These are phyloP conservation scores for Solenopsis invicta DNA, from an alignment of 1,140 invertebrate genomes.

Conservation along the genomic window DNA sequence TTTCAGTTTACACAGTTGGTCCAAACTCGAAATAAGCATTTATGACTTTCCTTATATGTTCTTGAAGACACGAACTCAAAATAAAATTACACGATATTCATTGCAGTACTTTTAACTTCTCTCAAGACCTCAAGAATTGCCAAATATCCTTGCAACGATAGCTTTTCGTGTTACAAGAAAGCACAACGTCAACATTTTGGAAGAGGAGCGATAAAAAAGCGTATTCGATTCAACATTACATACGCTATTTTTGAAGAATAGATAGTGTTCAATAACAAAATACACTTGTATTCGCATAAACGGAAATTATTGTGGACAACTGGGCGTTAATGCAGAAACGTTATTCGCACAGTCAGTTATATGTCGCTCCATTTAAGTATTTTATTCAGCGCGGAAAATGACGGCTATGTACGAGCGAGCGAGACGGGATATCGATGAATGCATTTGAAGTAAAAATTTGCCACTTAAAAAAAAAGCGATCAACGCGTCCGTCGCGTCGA, in stretches of 20 bases:
- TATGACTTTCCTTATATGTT: neutral
- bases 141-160: neutral
- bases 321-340: neutral
- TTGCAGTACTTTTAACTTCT: neutral
- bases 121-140: neutral
- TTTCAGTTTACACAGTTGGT: neutral
- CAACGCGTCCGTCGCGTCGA: conserved; percentile 45
- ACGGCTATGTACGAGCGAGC: neutral
- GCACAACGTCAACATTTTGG: neutral
- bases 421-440: conserved; percentile 31
- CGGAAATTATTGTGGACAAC: conserved; percentile 14
- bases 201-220: neutral
- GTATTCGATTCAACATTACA: neutral
- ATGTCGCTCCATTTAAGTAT: conserved; percentile 32
- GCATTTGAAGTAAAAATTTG: conserved; percentile 36
- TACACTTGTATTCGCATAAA: neutral
- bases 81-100: neutral
- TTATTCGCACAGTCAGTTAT: conserved; percentile 14
- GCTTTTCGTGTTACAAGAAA: neutral
- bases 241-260: neutral
- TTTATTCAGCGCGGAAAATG: conserved; percentile 17
- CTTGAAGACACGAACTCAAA: neutral
- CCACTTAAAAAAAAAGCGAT: conserved; percentile 47
- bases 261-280: neutral
- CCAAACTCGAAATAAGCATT: neutral